Conservation (phyloP, 2,113 vertebrate species). For the Atractosteus spatula region DNA sequence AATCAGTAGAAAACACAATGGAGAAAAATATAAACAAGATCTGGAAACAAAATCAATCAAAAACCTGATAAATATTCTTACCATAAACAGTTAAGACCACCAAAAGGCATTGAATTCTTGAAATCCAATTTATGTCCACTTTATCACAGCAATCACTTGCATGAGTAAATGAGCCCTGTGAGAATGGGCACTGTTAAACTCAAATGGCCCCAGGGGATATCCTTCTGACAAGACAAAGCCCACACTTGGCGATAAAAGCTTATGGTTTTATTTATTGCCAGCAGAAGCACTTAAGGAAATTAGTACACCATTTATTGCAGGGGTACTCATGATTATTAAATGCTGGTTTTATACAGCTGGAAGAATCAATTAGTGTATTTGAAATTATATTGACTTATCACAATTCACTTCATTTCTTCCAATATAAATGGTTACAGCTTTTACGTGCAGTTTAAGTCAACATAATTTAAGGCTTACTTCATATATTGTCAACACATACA, state of each 20-base stretch:
- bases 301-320: slow-evolving; percentile 7
- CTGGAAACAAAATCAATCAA: no score
- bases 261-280: slow-evolving; percentile 1
- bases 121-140: background rate
- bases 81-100: background rate
- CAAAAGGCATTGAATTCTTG: background rate
- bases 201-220: slow-evolving; percentile 10
- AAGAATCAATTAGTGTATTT: background rate
- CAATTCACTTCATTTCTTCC: background rate
- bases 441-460: background rate
- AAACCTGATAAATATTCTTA: no score
- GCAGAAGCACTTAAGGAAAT: slow-evolving; percentile 13
- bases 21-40: no score
- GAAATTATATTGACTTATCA: slow-evolving; percentile 4
- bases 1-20: no score
- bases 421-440: background rate
- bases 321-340: background rate
- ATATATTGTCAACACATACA: no score
- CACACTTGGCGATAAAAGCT: background rate
- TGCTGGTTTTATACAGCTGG: background rate
- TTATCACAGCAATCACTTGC: background rate
- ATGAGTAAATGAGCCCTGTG: slow-evolving; percentile 1
- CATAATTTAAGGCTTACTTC: background rate
- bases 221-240: slow-evolving; percentile 2
- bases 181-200: slow-evolving; percentile 1